phyloP scores from a whole-genome alignment of 2,113 vertebrate genomes.

The Turdus rufiventris region DNA sequence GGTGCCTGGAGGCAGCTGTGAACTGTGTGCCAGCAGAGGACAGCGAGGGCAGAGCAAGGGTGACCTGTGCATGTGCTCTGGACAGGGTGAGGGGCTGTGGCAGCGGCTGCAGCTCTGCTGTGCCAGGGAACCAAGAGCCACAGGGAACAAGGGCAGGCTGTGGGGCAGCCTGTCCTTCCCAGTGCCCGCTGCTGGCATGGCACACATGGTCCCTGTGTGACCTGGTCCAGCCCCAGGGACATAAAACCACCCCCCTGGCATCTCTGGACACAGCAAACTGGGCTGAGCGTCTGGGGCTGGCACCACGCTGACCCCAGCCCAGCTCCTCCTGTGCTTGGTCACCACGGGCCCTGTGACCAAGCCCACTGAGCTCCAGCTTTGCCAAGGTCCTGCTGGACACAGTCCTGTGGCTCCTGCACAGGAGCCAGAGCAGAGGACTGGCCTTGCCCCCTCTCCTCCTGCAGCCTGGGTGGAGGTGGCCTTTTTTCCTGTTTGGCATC shows the following conservation, averaged over 20 bases:
- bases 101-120: fast-evolving
- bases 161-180: neutral
- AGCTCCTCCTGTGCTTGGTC: neutral
- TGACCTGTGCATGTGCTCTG: fast-evolving
- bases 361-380: neutral
- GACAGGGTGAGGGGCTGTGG: neutral
- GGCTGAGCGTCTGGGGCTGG: neutral
- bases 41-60: neutral
- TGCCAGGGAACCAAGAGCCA: neutral
- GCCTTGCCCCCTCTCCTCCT: fast-evolving
- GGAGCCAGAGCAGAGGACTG: neutral
- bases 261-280: fast-evolving
- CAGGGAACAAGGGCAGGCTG: neutral
- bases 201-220: fast-evolving
- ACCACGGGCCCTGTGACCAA: fast-evolving
- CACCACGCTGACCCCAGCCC: fast-evolving
- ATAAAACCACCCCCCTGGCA: fast-evolving
- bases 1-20: neutral
- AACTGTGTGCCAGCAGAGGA: neutral
- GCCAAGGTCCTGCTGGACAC: neutral
- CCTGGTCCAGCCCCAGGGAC: fast-evolving
- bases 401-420: fast-evolving
- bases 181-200: neutral
- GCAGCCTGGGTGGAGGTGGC: neutral
- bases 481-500: conserved; percentile 15